Percentiles rank a stretch among this genome's conserved stretches.
Conservation (phyloP, 2,113 vertebrate species). For the Centropus bengalensis region DNA sequence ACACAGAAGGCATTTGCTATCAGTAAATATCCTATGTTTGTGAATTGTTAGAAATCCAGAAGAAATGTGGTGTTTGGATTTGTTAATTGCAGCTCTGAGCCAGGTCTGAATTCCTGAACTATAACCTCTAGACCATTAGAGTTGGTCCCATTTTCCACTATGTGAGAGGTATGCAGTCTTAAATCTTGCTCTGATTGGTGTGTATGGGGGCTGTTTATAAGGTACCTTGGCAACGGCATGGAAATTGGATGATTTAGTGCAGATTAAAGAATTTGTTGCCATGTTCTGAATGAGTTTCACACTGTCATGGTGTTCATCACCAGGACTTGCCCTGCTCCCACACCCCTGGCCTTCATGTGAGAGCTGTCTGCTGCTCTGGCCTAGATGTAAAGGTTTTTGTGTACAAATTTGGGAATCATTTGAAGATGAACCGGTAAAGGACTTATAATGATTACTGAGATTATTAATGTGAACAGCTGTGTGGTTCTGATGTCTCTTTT, state of each 20-base stretch:
- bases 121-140: background rate
- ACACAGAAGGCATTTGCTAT: background rate
- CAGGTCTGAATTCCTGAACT: background rate
- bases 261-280: background rate
- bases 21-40: background rate
- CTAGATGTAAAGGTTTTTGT: background rate
- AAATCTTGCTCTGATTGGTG: background rate
- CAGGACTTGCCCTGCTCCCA: background rate
- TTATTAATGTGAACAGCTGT: background rate
- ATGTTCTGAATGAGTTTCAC: background rate
- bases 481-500: conserved; percentile 43
- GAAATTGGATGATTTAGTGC: background rate
- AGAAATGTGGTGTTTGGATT: background rate
- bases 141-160: background rate
- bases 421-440: background rate
- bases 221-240: background rate
- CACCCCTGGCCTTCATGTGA: accelerated
- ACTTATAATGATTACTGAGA: background rate
- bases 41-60: background rate
- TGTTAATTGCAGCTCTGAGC: background rate
- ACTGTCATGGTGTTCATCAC: background rate
- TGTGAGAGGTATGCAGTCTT: background rate
- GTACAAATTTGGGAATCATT: background rate
- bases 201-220: background rate
- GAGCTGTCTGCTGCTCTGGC: background rate